Evolutionary conservation across 2,113 vertebrate genomes (phyloP).

Genomic region (Xiphophorus maculatus): DNA sequence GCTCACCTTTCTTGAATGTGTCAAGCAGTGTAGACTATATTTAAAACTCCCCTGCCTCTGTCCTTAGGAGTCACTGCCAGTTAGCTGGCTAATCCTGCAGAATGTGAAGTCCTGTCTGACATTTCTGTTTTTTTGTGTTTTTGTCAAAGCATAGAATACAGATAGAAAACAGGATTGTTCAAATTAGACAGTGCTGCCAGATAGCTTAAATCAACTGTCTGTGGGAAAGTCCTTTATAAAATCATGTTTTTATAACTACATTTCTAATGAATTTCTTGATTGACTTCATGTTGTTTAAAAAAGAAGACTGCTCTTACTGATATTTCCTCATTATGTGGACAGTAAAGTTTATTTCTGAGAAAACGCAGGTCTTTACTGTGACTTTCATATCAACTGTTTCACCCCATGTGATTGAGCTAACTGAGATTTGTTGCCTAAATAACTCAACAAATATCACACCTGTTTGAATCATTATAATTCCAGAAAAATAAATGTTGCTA

Average conservation of each 20-base stretch:
- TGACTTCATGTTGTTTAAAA: too few relatives aligned
- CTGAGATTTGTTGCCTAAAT: too few relatives aligned
- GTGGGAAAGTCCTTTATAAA: background rate
- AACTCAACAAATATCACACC: too few relatives aligned
- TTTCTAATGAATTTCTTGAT: too few relatives aligned
- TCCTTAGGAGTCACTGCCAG: conserved; percentile 32
- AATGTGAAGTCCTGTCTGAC: conserved; percentile 37
- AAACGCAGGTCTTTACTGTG: too few relatives aligned
- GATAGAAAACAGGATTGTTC: background rate
- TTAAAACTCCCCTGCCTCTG: conserved; percentile 12
- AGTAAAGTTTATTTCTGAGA: too few relatives aligned
- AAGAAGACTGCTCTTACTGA: too few relatives aligned
- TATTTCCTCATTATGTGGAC: too few relatives aligned
- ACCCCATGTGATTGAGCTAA: too few relatives aligned
- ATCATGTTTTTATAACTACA: too few relatives aligned
- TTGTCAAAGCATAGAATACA: background rate
- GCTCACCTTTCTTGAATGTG: conserved; percentile 3
- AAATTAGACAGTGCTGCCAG: background rate
- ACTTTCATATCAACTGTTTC: background rate
- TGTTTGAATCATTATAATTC: too few relatives aligned
- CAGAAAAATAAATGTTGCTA: too few relatives aligned
- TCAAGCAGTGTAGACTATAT: conserved; percentile 11
- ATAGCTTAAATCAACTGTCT: background rate
- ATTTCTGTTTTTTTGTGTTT: conserved; percentile 15
- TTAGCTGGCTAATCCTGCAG: conserved; percentile 39